Conservation (phyloP, 2,113 vertebrate species). For the Camelus bactrianus region DNA sequence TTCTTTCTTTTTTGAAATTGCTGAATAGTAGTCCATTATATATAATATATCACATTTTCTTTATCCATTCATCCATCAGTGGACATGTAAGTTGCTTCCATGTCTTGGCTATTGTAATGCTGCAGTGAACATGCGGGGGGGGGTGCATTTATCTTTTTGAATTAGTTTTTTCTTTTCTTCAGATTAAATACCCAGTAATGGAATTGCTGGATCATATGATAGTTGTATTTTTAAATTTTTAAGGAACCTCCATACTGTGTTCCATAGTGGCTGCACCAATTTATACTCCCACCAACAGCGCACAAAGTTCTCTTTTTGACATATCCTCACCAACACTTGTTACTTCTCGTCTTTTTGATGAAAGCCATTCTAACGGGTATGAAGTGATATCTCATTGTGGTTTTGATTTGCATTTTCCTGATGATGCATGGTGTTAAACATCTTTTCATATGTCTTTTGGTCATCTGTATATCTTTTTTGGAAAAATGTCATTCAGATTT, state of each 20-base stretch:
- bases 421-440: background rate
- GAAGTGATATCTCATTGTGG: background rate
- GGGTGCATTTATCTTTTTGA: background rate
- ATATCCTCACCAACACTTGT: background rate
- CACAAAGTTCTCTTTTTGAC: background rate
- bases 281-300: background rate
- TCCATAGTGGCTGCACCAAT: background rate
- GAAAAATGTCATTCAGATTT: background rate
- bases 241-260: background rate
- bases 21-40: background rate
- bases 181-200: background rate
- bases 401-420: background rate
- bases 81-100: background rate
- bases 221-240: background rate
- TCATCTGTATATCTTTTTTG: conserved; percentile 8
- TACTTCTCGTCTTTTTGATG: background rate
- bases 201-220: background rate
- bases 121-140: background rate
- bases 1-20: background rate
- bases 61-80: background rate
- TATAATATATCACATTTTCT: background rate
- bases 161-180: conserved; percentile 31
- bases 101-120: background rate
- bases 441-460: background rate
- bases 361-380: background rate